Conservation (phyloP, 1,140 invertebrate genomes). For the Scylla paramamosain region DNA sequence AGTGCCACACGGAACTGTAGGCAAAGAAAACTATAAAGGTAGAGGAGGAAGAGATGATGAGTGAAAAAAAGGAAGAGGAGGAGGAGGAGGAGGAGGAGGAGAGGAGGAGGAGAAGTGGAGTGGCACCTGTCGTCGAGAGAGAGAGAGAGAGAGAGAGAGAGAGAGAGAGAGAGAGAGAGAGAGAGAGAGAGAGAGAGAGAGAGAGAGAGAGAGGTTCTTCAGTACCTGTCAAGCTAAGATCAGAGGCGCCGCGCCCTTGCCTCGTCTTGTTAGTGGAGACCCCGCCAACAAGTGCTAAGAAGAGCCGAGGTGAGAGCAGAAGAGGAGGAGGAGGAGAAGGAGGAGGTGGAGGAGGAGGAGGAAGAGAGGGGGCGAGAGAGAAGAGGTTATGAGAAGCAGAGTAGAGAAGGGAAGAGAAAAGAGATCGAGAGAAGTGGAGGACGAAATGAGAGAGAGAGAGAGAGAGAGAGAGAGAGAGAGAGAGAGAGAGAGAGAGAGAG, state of each 20-base stretch:
- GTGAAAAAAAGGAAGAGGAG: too few relatives aligned
- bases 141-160: slow-evolving; percentile 39
- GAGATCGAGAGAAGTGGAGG: not conserved
- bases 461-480: slow-evolving; percentile 31
- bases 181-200: slow-evolving; percentile 48
- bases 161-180: slow-evolving; percentile 35
- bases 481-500: not conserved
- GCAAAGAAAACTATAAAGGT: not conserved
- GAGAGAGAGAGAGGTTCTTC: not conserved
- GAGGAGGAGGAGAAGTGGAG: not conserved
- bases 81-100: not conserved
- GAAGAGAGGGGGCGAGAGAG: not conserved
- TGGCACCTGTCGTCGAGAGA: not conserved
- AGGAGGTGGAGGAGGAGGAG: not conserved
- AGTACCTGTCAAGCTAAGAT: not conserved
- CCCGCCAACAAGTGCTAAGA: not conserved
- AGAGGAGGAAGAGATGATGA: not conserved
- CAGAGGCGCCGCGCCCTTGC: not conserved
- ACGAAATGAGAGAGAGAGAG: not conserved
- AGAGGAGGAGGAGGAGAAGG: not conserved
- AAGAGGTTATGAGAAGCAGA: not conserved
- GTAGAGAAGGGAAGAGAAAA: not conserved
- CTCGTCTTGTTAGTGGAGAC: not conserved
- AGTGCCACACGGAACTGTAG: not conserved
- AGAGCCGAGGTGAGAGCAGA: not conserved